Evolutionary conservation across 2,797 vertebrate species (phyloP).

Genomic region (Chaetodon trifasciatus): DNA sequence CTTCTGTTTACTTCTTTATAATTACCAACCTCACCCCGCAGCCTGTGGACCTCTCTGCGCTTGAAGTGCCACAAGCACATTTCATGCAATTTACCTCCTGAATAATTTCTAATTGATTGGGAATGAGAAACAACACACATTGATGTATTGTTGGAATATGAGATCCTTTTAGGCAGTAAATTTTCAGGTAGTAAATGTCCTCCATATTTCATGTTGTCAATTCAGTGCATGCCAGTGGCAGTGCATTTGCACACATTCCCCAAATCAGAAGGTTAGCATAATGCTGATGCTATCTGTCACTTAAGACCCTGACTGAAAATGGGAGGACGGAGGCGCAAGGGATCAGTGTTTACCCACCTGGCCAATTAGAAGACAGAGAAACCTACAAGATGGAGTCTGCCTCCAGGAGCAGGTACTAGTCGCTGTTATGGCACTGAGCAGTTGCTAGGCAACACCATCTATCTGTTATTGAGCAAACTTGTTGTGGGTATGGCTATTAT

Average conservation of each 20-base stretch:
- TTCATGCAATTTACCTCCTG: constrained; percentile 87
- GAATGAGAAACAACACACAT: constrained; percentile 81
- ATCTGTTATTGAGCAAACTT: constrained; percentile 85
- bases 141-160: constrained; percentile 83
- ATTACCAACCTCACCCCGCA: constrained; percentile 62
- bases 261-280: constrained; percentile 74
- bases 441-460: constrained; percentile 89
- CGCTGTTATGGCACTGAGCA: constrained; percentile 79
- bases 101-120: constrained; percentile 91
- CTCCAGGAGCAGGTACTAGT: constrained; percentile 82
- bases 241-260: constrained; percentile 75
- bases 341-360: constrained; percentile 84
- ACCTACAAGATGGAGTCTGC: constrained; percentile 82
- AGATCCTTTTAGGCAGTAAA: constrained; percentile 83
- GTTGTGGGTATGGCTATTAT: constrained; percentile 81
- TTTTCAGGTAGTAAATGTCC: constrained; percentile 87
- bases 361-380: constrained; percentile 85
- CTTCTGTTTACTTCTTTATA: constrained; percentile 60
- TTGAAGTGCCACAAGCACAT: constrained; percentile 67
- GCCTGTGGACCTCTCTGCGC: constrained; percentile 58
- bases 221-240: constrained; percentile 76
- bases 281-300: constrained; percentile 75
- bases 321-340: constrained; percentile 68
- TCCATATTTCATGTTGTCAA: constrained; percentile 87
- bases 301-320: constrained; percentile 76